Base-by-base conservation (phyloP, 2,113 vertebrate genomes). In the Abramis brama region DNA sequence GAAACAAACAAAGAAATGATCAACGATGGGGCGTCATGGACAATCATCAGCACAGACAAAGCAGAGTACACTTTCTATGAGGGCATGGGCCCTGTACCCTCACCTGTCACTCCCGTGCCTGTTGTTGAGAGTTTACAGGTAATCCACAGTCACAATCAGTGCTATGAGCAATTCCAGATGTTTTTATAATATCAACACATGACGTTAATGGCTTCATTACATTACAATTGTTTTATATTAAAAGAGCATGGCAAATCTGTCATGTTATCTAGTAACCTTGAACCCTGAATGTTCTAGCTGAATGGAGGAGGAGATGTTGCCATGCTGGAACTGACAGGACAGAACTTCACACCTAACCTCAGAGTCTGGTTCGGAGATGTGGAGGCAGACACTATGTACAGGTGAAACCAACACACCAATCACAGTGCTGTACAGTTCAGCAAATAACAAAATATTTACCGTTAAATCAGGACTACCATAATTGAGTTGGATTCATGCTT, bases 11-110 rank as follows among this genome's bases (percentile, higher is more conserved):
- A 97, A 94, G 97, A 99, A 88, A 98, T 97, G 94, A 96, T 99
- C 88, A 99, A 99, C 60, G 98, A 99, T 27, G 98, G 98, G 6
- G 97, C 97, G 55, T 99, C 97, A 79, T 99, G 98, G 98, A 99
- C 98, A 93, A 99, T 99, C 95, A 99, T 99, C 91, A 99, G 98
- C 92, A 99, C 98, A 57, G 97, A 99, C 91, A 99, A 99, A 94
- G 97, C 97, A 50, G 98, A 99, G 89, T 99, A 99, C 79, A 99
- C 98, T 0, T 99, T 99, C 93, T 99, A 97, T 74, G 97, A 99
- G 94, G 98, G 98, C 33, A 99, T 98, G 97, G 98, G 98, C 76
- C 97, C 98, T 0, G 98, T 99, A 89, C 95, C 94, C 71, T 95
- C 96, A 89, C 97, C 98, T 0, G 97, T 99, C 92, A 99, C 97